These are phyloP conservation scores for Trissoscelio sp. DNA, from an alignment of 2,888 invertebrate genomes.

Conservation along the genomic window DNA sequence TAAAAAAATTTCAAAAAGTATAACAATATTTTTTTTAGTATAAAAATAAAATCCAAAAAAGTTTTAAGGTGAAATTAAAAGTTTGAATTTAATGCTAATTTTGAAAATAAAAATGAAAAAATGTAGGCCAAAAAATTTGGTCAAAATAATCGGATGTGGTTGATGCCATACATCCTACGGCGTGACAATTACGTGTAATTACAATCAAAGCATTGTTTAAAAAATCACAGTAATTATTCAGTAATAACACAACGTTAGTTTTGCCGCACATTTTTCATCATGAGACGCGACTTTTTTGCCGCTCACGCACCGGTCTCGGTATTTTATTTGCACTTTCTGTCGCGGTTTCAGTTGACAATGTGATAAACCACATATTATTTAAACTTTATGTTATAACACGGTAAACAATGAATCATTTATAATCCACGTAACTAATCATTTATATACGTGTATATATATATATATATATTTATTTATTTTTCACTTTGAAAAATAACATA, in stretches of 20 bases:
- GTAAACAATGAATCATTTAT: constrained; percentile 25
- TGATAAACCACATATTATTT: constrained; percentile 19
- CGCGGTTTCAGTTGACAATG: constrained; percentile 9
- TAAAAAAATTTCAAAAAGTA: no score
- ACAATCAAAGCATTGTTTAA: neutral
- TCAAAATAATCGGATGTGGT: neutral
- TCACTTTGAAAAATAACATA: no score
- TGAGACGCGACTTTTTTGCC: constrained; percentile 3
- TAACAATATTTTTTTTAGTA: no score
- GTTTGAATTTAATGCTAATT: no score
- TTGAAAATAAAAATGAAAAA: neutral
- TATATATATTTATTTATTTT: no score
- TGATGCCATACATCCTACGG: no score
- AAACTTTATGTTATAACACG: constrained; percentile 4
- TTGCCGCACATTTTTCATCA: constrained; percentile 10
- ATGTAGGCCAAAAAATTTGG: neutral
- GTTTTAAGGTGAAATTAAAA: no score
- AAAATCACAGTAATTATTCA: constrained; percentile 9
- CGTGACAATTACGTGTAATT: constrained; percentile 17
- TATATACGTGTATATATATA: neutral
- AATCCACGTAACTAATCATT: neutral
- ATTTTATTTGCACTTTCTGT: constrained; percentile 28
- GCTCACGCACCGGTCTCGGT: neutral
- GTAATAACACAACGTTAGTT: constrained; percentile 7
- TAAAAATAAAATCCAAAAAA: no score